phyloP scores from a whole-genome alignment of 2,888 invertebrate species.

The Ferdinandea cuprea region DNA sequence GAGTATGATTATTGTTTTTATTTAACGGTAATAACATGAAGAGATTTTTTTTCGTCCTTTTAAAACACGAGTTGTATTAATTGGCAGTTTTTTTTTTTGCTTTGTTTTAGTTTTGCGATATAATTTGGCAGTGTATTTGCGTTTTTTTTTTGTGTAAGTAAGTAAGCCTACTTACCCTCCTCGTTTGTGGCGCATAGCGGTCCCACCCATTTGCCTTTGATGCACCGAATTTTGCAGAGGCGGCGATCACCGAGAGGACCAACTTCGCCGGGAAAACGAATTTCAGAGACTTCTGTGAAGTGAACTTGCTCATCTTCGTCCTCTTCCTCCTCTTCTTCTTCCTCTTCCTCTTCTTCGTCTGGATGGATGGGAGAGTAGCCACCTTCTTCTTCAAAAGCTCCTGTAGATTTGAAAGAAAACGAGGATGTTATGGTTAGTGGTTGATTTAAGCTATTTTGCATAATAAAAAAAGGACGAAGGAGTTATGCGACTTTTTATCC shows the following conservation, averaged over 20 bases:
- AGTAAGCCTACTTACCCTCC: conserved; percentile 85
- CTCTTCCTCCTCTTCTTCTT: conserved; percentile 82
- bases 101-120: conserved; percentile 54
- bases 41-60: conserved; percentile 50
- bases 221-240: conserved; percentile 92
- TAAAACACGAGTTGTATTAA: conserved; percentile 44
- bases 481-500: no score
- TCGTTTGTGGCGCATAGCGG: conserved; percentile 89
- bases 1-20: conserved; percentile 34
- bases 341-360: conserved; percentile 81
- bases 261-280: conserved; percentile 89
- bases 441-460: no score
- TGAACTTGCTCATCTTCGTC: conserved; percentile 82
- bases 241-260: conserved; percentile 89
- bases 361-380: conserved; percentile 81
- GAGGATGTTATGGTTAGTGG: no score
- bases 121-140: conserved; percentile 65
- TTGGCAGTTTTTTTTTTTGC: conserved; percentile 49
- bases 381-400: conserved; percentile 82
- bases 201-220: conserved; percentile 93
- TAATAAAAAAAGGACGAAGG: no score
- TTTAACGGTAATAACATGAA: conserved; percentile 73
- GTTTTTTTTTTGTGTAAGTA: conserved; percentile 26
- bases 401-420: conserved; percentile 57
- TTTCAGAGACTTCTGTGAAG: conserved; percentile 83